phyloP scores from a whole-genome alignment of 2,888 invertebrate genomes.

The Auanema sp. region DNA sequence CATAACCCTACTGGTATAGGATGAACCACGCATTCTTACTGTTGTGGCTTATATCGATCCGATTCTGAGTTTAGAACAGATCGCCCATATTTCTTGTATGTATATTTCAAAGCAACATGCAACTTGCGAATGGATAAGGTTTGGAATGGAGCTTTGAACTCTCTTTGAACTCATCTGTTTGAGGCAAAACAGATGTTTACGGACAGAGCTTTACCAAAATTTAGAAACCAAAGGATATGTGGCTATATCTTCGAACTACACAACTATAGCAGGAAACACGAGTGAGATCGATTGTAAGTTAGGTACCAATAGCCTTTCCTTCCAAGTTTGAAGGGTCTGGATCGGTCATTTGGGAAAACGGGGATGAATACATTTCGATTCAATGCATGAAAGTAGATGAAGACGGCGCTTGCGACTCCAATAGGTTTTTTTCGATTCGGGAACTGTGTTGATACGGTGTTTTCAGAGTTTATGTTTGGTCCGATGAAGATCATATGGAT shows the following conservation, averaged over 20 bases:
- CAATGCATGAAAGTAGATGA: constrained; percentile 41
- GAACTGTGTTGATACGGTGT: no score
- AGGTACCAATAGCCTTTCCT: not conserved
- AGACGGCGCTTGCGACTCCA: constrained; percentile 46
- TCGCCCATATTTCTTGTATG: constrained; percentile 48
- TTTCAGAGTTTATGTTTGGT: constrained; percentile 49
- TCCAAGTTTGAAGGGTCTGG: constrained; percentile 42
- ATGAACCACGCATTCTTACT: constrained; percentile 45
- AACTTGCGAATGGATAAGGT: constrained; percentile 48
- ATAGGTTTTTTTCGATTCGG: no score
- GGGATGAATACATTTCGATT: constrained; percentile 50
- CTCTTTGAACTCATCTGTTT: constrained; percentile 10
- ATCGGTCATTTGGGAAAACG: constrained; percentile 48
- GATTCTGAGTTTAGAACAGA: constrained; percentile 39
- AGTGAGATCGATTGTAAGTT: constrained; percentile 29
- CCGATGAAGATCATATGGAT: constrained; percentile 55
- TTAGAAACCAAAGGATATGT: constrained; percentile 18
- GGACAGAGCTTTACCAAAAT: constrained; percentile 35
- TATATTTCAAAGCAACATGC: constrained; percentile 32
- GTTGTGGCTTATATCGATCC: constrained; percentile 51
- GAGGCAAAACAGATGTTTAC: constrained; percentile 45
- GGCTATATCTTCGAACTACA: constrained; percentile 28
- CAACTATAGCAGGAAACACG: constrained; percentile 28
- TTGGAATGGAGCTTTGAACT: not conserved
- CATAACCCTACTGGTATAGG: constrained; percentile 24